These are phyloP conservation scores for Macropodus opercularis DNA, from an alignment of 2,797 vertebrate genomes.

Conservation along the genomic window DNA sequence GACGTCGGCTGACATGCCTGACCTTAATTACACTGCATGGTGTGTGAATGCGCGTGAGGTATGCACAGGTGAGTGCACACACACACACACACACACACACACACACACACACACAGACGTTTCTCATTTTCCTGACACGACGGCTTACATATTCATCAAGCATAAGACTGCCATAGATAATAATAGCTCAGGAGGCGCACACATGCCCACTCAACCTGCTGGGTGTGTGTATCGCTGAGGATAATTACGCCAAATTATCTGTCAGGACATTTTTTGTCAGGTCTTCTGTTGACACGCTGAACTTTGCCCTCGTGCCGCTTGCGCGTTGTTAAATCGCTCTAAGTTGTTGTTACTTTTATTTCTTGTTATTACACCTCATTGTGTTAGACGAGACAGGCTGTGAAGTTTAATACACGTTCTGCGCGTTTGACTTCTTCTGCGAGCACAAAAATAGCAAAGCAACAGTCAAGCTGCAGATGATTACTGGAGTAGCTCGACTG, in stretches of 20 bases:
- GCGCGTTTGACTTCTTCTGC: slow-evolving; percentile 9
- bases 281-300: slow-evolving; percentile 26
- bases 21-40: slow-evolving; percentile 14
- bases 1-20: slow-evolving; percentile 6
- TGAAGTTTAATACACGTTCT: neutral
- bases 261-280: slow-evolving; percentile 3
- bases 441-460: slow-evolving; percentile 4
- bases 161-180: slow-evolving; percentile 14
- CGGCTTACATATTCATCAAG: slow-evolving; percentile 48
- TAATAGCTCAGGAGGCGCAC: slow-evolving; percentile 9
- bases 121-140: slow-evolving; percentile 45
- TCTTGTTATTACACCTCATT: too few species aligned
- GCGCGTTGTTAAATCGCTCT: neutral
- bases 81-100: slow-evolving; percentile 10
- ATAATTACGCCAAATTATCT: slow-evolving; percentile 24
- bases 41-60: slow-evolving; percentile 10
- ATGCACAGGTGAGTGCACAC: slow-evolving; percentile 8
- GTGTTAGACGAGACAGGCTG: too few species aligned
- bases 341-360: neutral
- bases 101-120: slow-evolving; percentile 8
- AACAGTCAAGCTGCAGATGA: slow-evolving; percentile 2
- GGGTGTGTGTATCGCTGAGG: neutral
- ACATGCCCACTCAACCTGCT: neutral
- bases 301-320: neutral
- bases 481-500: neutral